A percentile compares a stretch with the other conserved stretches of the same genome.
Evolutionary conservation across 2,113 vertebrate genomes (phyloP).

Genomic region (Irena cyanogastra): DNA sequence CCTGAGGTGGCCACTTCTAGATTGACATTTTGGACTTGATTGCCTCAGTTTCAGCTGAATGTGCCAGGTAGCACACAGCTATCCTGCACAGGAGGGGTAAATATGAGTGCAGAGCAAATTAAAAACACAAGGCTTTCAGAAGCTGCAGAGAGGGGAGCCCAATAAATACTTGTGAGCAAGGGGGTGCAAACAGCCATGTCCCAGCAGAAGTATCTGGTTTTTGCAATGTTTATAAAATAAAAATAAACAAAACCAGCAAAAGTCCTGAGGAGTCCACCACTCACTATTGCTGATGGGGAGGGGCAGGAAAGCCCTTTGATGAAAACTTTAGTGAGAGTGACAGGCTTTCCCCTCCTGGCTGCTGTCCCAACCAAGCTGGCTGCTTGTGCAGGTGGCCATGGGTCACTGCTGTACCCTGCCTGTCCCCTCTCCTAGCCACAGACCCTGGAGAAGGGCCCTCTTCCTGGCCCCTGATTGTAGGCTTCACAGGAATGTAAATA

Average conservation of each 20-base stretch:
- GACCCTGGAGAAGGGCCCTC: neutral
- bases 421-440: neutral
- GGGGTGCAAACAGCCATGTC: neutral
- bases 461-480: neutral
- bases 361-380: neutral
- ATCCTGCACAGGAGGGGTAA: neutral
- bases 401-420: neutral
- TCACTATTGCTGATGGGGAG: neutral
- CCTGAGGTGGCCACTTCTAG: neutral
- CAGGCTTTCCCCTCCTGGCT: neutral
- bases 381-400: neutral
- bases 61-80: neutral
- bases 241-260: neutral
- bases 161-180: neutral
- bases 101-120: neutral
- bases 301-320: constrained; percentile 3
- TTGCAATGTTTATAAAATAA: neutral
- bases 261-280: neutral
- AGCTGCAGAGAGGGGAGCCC: neutral
- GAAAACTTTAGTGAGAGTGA: neutral
- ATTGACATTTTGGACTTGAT: neutral
- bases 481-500: neutral
- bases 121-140: neutral
- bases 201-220: neutral
- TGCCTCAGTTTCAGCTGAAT: neutral